Base-by-base conservation (phyloP, 2,888 invertebrate species). In the Epinotia bilunana region DNA sequence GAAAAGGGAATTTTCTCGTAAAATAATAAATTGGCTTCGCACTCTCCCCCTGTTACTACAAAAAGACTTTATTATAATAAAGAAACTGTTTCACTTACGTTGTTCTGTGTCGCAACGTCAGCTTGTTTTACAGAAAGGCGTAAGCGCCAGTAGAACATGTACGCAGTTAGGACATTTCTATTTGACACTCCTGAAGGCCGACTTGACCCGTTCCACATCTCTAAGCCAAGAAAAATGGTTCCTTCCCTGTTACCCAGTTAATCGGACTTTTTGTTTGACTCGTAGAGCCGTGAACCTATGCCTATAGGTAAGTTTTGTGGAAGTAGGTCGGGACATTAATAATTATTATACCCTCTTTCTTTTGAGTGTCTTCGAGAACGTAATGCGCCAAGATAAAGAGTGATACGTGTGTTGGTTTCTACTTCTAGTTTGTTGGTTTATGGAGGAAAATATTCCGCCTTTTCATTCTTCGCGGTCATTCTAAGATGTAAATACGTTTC, bases 191-290 rank as follows among this genome's bases (percentile, higher is more conserved):
- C 9, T 16, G 39, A 69, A 69, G 68, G 68, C 68, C 57, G 68
- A 57, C 68, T 74, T 64, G 74, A 70, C 70, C 70, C 53, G 64
- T 64, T 70, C 39, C 23, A 70, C 58, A 64, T 74, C 57, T 46
- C 63, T 58, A 28, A 67, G 74, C 55, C 68, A 75, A 75, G 75
- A 75, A 72, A 72, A 75, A 75, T 75, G 71, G 71, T 65, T 61
- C 61, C 71, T 57, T 43, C 55, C 70, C 65, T 61, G 71, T 72
- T 75, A 72, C 61, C 70, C 65, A 65, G 71, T 72, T 75, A 72
- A 75, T 75, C 71, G 75, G 61, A 75, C 61, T 75, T 75, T 75
- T 75, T 75, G 71, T 75, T 75, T 72, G 71, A 75, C 71, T 75
- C 71, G 71, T 72, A 39, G 75, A 43, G 61, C 49, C 46, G 28